These are phyloP conservation scores for Bolinopsis microptera DNA, from an alignment of 37 sponge, comb jelly and placozoan genomes.

Conservation along the genomic window DNA sequence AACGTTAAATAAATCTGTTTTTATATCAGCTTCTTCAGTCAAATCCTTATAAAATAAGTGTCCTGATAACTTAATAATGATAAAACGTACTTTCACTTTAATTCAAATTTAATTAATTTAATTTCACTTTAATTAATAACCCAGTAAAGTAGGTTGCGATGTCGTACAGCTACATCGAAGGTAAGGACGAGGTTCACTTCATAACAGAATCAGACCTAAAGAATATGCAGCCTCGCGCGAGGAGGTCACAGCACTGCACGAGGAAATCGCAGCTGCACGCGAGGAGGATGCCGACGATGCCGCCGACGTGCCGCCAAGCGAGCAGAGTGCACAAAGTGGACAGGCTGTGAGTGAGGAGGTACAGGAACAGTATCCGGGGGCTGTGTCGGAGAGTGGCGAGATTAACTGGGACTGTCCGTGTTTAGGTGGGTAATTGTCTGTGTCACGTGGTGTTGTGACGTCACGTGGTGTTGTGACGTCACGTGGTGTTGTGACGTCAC, in stretches of 20 bases:
- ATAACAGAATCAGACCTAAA: background rate
- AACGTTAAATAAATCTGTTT: no score
- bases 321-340: background rate
- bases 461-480: no score
- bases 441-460: no score
- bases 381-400: background rate
- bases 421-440: no score
- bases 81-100: no score
- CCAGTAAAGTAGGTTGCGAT: background rate
- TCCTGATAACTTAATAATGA: no score
- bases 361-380: slow-evolving; percentile 34
- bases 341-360: background rate
- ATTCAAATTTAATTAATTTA: no score
- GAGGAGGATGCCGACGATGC: background rate
- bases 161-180: slow-evolving; percentile 10
- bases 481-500: no score
- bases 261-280: background rate
- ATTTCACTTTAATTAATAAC: no score
- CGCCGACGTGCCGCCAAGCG: background rate
- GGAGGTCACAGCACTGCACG: slow-evolving; percentile 22
- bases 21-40: no score
- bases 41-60: no score
- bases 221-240: background rate
- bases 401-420: slow-evolving; percentile 53
- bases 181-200: slow-evolving; percentile 10